Evolutionary conservation across 1,140 invertebrate genomes (phyloP).

Genomic region (Lamellibrachia luymesi): DNA sequence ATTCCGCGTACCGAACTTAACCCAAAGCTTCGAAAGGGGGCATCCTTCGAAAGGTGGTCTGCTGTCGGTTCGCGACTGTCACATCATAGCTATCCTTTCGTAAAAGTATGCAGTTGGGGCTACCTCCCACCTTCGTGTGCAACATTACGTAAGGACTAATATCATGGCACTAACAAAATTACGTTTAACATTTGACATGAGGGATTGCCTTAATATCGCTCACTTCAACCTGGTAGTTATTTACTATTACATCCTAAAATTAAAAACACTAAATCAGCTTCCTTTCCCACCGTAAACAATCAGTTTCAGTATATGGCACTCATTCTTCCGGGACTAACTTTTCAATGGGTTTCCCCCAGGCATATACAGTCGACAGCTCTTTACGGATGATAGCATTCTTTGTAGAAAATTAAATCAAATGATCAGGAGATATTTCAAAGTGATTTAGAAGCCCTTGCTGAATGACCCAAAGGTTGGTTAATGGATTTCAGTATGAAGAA

Average conservation of each 20-base stretch:
- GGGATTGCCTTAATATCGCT: background rate
- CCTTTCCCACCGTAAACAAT: too few relatives aligned
- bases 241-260: background rate
- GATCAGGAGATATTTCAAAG: too few relatives aligned
- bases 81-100: background rate
- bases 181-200: background rate
- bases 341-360: too few relatives aligned
- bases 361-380: too few relatives aligned
- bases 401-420: too few relatives aligned
- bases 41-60: too few relatives aligned
- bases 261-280: background rate
- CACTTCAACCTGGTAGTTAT: background rate
- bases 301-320: too few relatives aligned
- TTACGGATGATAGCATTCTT: too few relatives aligned
- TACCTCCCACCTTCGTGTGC: background rate
- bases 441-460: too few relatives aligned
- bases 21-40: background rate
- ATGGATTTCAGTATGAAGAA: too few relatives aligned
- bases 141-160: background rate
- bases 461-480: too few relatives aligned
- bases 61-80: background rate
- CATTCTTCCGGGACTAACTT: too few relatives aligned
- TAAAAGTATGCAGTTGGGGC: background rate
- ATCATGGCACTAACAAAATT: background rate
- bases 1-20: background rate